Conservation (phyloP, 2,797 vertebrate species). For the Chelidonichthys spinosus region DNA sequence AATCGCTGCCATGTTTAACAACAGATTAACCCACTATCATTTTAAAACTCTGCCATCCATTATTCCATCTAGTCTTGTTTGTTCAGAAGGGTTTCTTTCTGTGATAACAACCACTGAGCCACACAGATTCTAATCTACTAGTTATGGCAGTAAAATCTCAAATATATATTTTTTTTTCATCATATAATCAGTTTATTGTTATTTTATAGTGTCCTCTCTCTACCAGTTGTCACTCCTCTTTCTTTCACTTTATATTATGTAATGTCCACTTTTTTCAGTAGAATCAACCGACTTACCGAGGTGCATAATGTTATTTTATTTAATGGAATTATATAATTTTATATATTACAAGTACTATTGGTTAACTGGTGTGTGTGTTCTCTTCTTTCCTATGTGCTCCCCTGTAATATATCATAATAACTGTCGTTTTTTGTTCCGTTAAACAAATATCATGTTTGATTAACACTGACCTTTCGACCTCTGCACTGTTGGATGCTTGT, state of each 20-base stretch:
- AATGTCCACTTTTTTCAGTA: not conserved
- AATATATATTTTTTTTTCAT: not conserved
- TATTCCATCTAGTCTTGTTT: not conserved
- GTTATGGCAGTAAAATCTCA: not conserved
- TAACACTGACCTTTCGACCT: constrained; percentile 1
- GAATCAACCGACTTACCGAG: not conserved
- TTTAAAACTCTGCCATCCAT: constrained; percentile 3
- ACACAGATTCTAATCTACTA: not conserved
- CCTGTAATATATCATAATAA: not conserved
- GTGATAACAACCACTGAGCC: not conserved
- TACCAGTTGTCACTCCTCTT: not conserved
- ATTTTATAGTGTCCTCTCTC: not conserved
- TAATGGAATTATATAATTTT: not conserved
- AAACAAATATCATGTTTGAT: constrained; percentile 2
- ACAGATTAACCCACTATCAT: constrained; percentile 27
- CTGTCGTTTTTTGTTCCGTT: not conserved
- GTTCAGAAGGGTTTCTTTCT: too few species aligned
- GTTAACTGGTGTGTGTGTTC: not conserved
- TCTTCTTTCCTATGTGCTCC: not conserved
- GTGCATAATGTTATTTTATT: not conserved
- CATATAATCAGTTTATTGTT: not conserved
- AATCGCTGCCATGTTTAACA: constrained; percentile 28
- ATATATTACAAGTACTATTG: not conserved
- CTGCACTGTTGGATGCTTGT: not conserved
- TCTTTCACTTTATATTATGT: not conserved